These are phyloP conservation scores for Enteromius argenteus DNA, from an alignment of 2,797 vertebrate species.

Conservation along the genomic window DNA sequence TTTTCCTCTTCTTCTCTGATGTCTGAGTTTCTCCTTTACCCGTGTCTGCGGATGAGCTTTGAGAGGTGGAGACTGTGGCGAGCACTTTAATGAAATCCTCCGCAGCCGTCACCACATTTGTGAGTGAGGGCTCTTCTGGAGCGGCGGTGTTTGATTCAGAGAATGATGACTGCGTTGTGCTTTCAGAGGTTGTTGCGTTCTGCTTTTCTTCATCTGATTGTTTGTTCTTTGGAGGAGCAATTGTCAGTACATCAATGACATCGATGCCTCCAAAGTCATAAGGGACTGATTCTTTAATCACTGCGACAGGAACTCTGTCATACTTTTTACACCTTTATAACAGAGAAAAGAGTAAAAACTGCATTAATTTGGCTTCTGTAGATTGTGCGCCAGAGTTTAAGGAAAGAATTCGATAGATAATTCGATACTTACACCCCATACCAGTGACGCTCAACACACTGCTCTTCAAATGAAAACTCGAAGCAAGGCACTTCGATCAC, in stretches of 20 bases:
- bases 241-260: conserved; percentile 80
- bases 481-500: conserved; percentile 91
- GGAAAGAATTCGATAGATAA: background rate
- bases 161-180: conserved; percentile 59
- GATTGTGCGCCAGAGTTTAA: background rate
- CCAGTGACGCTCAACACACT: conserved; percentile 88
- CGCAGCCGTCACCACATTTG: conserved; percentile 74
- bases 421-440: conserved; percentile 88
- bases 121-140: conserved; percentile 73
- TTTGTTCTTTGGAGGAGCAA: conserved; percentile 68
- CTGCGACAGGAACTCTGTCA: conserved; percentile 83
- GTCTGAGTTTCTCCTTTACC: conserved; percentile 68
- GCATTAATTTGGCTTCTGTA: background rate
- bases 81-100: conserved; percentile 83
- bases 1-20: conserved; percentile 71
- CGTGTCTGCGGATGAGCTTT: conserved; percentile 73
- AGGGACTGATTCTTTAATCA: conserved; percentile 81
- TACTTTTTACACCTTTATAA: conserved; percentile 85
- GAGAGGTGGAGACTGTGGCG: conserved; percentile 83
- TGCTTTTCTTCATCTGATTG: conserved; percentile 54
- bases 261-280: conserved; percentile 87
- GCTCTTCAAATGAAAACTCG: conserved; percentile 83
- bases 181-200: conserved; percentile 61
- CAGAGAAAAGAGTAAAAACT: conserved; percentile 24
- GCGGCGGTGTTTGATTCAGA: conserved; percentile 55